These are phyloP conservation scores for Oncorhynchus masou DNA, from an alignment of 2,113 vertebrate species.

Conservation along the genomic window DNA sequence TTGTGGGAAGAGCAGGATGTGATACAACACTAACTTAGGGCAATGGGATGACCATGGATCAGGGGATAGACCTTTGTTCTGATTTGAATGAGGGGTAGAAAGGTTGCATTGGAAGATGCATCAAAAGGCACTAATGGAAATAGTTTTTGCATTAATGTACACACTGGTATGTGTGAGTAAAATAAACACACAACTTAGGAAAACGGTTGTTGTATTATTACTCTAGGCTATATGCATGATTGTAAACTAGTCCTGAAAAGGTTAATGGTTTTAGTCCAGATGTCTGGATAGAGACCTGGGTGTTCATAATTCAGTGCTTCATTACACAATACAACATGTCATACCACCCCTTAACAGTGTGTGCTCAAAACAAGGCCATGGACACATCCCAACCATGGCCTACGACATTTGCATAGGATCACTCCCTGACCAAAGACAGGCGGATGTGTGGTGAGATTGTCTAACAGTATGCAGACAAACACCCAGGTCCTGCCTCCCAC, in stretches of 20 bases:
- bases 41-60: not conserved
- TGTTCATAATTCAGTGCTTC: conserved; percentile 14
- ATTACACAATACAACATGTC: conserved; percentile 4
- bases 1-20: not conserved
- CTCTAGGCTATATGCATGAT: conserved; percentile 64
- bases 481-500: not conserved
- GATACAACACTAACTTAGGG: not conserved
- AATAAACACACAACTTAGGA: conserved; percentile 15
- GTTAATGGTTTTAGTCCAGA: conserved; percentile 28
- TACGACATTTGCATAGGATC: not conserved
- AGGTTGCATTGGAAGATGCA: no score
- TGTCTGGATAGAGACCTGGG: conserved; percentile 19
- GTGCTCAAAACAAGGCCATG: not conserved
- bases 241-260: conserved; percentile 57
- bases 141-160: not conserved
- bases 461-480: not conserved
- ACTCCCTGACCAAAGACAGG: not conserved
- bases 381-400: not conserved
- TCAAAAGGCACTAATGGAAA: not conserved
- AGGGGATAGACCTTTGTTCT: not conserved
- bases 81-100: no score
- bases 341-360: not conserved
- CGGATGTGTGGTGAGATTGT: no score
- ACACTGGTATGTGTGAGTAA: not conserved
- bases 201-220: conserved; percentile 68